Evolutionary conservation across 2,797 vertebrate species (phyloP).

Genomic region (Linurgus olivaceus): DNA sequence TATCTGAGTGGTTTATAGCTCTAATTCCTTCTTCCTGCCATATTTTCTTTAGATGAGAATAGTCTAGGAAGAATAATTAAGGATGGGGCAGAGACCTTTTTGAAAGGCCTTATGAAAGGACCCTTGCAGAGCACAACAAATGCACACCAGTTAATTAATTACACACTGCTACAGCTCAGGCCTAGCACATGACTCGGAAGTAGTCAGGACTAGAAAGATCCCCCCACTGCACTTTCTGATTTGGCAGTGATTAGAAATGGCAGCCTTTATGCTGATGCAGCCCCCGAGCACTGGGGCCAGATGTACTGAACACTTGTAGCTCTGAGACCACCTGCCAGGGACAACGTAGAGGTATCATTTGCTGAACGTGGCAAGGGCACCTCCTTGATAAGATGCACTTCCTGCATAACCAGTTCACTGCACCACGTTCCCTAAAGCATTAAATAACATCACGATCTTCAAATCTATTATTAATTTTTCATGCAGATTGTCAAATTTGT

Average conservation of each 20-base stretch:
- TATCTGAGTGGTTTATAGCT: neutral
- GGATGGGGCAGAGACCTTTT: neutral
- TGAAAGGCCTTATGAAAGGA: neutral
- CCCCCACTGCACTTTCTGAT: neutral
- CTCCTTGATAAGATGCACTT: neutral
- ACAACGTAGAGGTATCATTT: conserved; percentile 36
- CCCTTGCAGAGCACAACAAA: neutral
- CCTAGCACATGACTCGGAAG: neutral
- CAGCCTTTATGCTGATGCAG: neutral
- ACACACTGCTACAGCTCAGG: neutral
- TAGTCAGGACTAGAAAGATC: neutral
- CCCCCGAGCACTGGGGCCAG: conserved; percentile 28
- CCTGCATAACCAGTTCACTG: conserved; percentile 42
- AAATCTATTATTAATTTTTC: conserved; percentile 51
- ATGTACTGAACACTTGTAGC: conserved; percentile 43
- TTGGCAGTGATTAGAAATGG: conserved; percentile 57
- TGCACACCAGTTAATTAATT: neutral
- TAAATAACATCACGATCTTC: conserved; percentile 38
- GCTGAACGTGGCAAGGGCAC: conserved; percentile 61
- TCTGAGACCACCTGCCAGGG: conserved; percentile 61
- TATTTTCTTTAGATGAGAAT: neutral
- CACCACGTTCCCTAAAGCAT: conserved; percentile 28
- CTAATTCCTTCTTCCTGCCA: neutral
- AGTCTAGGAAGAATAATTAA: neutral
- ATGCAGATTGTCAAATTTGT: conserved; percentile 25